Evolutionary conservation across 2,113 vertebrate genomes (phyloP), one percentile per base, ranked within the genome.

Genomic region (Gnathonemus longibarbis): DNA sequence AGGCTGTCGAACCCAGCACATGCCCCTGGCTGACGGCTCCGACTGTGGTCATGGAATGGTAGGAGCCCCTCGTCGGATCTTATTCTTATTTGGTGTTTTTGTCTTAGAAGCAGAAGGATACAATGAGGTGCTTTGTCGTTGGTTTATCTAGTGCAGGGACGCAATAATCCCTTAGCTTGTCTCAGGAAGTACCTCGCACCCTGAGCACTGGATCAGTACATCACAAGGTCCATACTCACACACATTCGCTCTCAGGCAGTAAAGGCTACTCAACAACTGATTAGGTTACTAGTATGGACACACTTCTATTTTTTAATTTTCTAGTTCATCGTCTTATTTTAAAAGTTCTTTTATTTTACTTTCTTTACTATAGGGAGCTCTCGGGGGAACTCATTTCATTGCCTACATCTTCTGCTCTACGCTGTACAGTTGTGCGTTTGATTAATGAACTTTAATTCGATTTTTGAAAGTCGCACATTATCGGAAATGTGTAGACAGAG

Each of bases 1-100:
- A 90, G 98, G 98, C 39, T 99, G 98, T 89, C 97, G 97, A n/a
- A 99, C 98, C 1, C 98, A 99, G 84, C 98, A 99, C 94, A 99
- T 99, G 98, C 98, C 98, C 1, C 94, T 98, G 89, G 98, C 98
- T 74, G 98, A 99, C 83, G 98, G 98, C 89, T 98, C 98, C 0
- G 94, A 94, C 90, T 99, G 98, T 93, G 98, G 98, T 46, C 93
- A 96, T 91, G 97, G 97, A 93, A 99, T 98, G 98, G 98, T 99
- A 96, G 96, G 89, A 80, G 92, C 39, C 2, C 2, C 21, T 49
- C 8, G 0, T 5, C 1, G 5, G 6, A 8, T 3, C 17, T 48
- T 13, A 9, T 4, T 11, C 39, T n/a, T 48, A 42, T 42, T 39
- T 70, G 62, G 27, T 31, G n/a, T 31, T 13, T 13, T 70, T 70